Evolutionary conservation across 1,140 invertebrate genomes (phyloP).

Genomic region (Drosophila jambulina): DNA sequence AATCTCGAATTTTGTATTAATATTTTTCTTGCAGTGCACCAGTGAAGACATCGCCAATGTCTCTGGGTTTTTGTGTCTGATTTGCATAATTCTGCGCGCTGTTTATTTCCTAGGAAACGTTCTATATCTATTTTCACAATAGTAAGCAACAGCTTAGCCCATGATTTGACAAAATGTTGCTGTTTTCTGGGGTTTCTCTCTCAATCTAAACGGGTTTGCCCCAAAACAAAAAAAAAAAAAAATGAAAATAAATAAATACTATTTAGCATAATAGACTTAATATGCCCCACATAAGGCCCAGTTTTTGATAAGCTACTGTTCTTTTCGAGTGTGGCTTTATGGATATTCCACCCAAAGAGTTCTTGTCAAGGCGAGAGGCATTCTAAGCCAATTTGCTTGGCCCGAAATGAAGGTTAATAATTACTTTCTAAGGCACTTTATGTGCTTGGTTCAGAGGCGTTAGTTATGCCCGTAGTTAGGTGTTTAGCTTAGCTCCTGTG

Average conservation of each 20-base stretch:
- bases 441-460: slow-evolving; percentile 14
- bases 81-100: slow-evolving; percentile 60
- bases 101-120: slow-evolving; percentile 71
- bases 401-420: slow-evolving; percentile 57
- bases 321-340: slow-evolving; percentile 41
- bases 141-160: slow-evolving; percentile 13
- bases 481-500: slow-evolving; percentile 42
- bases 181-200: slow-evolving; percentile 16
- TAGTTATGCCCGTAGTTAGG: slow-evolving; percentile 22
- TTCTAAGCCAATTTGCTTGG: slow-evolving; percentile 18
- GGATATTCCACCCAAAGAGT: slow-evolving; percentile 53
- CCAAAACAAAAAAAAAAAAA: neutral
- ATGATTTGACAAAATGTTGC: slow-evolving; percentile 38
- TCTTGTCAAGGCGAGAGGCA: slow-evolving; percentile 59
- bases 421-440: slow-evolving; percentile 64
- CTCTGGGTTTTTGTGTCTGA: slow-evolving; percentile 27
- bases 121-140: slow-evolving; percentile 44
- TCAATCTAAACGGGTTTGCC: slow-evolving; percentile 52
- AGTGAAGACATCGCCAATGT: slow-evolving; percentile 9
- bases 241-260: slow-evolving; percentile 9
- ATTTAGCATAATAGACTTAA: slow-evolving; percentile 59
- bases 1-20: neutral
- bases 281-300: slow-evolving; percentile 59
- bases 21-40: neutral
- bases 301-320: slow-evolving; percentile 54